Conservation (phyloP, 2,113 vertebrate genomes). For the Mormyrus lacerda region DNA sequence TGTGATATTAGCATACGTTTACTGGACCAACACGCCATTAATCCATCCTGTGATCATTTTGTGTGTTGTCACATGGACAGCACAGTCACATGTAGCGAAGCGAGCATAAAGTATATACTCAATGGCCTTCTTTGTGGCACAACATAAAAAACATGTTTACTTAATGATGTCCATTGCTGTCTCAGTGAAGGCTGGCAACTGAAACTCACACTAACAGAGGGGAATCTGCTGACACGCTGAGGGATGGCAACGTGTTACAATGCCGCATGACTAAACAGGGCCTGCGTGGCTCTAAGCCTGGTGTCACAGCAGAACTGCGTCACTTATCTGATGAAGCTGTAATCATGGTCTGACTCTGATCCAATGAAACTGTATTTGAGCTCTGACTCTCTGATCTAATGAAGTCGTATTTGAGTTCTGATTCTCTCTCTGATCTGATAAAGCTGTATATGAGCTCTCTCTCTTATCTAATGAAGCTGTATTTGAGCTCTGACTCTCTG, state of each 20-base stretch:
- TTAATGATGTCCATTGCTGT: background rate
- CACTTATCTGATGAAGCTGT: background rate
- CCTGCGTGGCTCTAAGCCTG: background rate
- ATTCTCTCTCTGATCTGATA: background rate
- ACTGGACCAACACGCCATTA: background rate
- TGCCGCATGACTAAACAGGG: background rate
- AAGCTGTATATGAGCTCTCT: background rate
- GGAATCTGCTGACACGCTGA: slow-evolving; percentile 1
- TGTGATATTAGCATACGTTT: background rate
- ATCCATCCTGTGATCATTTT: background rate
- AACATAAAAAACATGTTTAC: background rate
- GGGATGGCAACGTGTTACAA: slow-evolving; percentile 7
- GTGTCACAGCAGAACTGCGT: background rate
- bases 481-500: background rate
- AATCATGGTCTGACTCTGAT: background rate
- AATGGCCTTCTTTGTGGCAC: background rate
- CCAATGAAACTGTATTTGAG: background rate
- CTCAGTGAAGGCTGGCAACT: background rate
- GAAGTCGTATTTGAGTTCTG: background rate
- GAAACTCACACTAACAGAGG: background rate
- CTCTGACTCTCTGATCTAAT: background rate
- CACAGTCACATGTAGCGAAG: background rate
- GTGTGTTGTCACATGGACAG: background rate
- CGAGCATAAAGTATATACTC: background rate
- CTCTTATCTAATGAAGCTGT: background rate